Evolutionary conservation across 2,888 invertebrate species (phyloP).

Genomic region (Scelioninae gen. 2): DNA sequence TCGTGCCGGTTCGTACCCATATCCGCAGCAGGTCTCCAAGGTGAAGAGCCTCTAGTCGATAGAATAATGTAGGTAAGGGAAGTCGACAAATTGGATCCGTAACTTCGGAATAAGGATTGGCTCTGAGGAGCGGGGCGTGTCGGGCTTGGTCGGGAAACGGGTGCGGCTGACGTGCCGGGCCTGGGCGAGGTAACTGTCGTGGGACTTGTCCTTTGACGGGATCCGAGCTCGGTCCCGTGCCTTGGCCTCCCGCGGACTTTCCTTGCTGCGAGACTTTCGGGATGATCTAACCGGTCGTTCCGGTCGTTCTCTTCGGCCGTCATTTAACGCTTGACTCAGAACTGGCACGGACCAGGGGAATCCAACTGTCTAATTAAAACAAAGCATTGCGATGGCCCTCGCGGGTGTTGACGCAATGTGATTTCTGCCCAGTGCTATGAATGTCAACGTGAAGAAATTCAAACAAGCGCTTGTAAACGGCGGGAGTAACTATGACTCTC

Average conservation of each 20-base stretch:
- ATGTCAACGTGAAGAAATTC: constrained; percentile 83
- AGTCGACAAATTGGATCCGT: constrained; percentile 82
- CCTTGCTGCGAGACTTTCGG: constrained; percentile 76
- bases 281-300: constrained; percentile 72
- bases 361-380: constrained; percentile 72
- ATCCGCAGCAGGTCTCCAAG: constrained; percentile 78
- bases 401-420: constrained; percentile 80
- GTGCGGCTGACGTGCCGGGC: constrained; percentile 61
- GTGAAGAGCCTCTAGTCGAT: constrained; percentile 76
- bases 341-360: constrained; percentile 79
- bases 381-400: constrained; percentile 81
- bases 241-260: constrained; percentile 72
- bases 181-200: constrained; percentile 60
- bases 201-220: constrained; percentile 53
- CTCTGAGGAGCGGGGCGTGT: constrained; percentile 82
- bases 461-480: constrained; percentile 80
- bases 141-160: constrained; percentile 77
- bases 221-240: constrained; percentile 75
- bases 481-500: constrained; percentile 75
- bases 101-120: constrained; percentile 84
- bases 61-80: constrained; percentile 83
- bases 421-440: constrained; percentile 83
- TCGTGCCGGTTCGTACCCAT: constrained; percentile 68
- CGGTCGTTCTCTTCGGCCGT: constrained; percentile 73
- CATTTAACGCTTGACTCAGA: constrained; percentile 64